Percentiles rank a stretch among this genome's conserved stretches.
These are phyloP conservation scores for Amphiprion percula DNA, from an alignment of 2,113 vertebrate species.

Conservation along the genomic window DNA sequence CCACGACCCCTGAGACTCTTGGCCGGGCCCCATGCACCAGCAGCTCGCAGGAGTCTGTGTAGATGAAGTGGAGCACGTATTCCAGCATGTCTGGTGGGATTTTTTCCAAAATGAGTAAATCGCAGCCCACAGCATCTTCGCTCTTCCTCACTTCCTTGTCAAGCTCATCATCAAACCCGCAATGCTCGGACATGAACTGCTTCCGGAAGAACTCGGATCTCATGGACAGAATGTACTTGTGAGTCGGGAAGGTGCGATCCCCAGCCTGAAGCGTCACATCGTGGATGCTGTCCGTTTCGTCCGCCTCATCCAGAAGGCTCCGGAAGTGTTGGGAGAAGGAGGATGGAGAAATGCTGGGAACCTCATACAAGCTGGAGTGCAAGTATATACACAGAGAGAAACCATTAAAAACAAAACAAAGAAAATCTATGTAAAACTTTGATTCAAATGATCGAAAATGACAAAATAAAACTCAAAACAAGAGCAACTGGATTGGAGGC, in stretches of 20 bases:
- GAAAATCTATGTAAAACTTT: not conserved
- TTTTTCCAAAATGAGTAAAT: slow-evolving; percentile 92
- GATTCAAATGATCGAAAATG: not conserved
- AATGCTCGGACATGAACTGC: slow-evolving; percentile 83
- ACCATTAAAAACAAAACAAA: not conserved
- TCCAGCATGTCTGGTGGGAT: slow-evolving; percentile 91
- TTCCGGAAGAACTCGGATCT: slow-evolving; percentile 93
- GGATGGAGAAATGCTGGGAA: slow-evolving; percentile 91
- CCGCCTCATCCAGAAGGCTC: slow-evolving; percentile 88
- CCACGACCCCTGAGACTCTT: slow-evolving; percentile 72
- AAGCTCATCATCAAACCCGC: slow-evolving; percentile 70
- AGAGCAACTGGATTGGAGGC: no score
- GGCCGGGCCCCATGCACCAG: slow-evolving; percentile 89
- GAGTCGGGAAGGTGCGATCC: slow-evolving; percentile 89
- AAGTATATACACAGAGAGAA: slow-evolving; percentile 2
- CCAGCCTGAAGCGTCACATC: slow-evolving; percentile 94
- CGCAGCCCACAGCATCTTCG: slow-evolving; percentile 92
- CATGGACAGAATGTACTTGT: slow-evolving; percentile 93
- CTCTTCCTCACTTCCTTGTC: slow-evolving; percentile 83
- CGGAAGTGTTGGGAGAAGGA: slow-evolving; percentile 91
- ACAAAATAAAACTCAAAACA: no score
- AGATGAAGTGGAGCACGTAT: slow-evolving; percentile 92
- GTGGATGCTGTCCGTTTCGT: slow-evolving; percentile 95
- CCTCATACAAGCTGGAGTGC: slow-evolving; percentile 90
- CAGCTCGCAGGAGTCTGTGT: slow-evolving; percentile 95